phyloP scores from a whole-genome alignment of 2,888 invertebrate species.

The Micoletzkya japonica region DNA sequence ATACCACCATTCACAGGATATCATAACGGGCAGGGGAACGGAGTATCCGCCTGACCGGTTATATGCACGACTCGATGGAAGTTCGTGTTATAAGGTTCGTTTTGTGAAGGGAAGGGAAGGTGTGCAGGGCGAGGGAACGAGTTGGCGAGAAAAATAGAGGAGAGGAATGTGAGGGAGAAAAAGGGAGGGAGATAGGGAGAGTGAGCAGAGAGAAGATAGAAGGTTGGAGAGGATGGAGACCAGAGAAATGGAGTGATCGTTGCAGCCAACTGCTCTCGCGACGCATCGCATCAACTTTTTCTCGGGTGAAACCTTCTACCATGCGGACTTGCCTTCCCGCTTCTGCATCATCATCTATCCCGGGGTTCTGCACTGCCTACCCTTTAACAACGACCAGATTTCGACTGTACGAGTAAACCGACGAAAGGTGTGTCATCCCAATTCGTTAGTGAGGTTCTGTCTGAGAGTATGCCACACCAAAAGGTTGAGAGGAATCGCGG shows the following conservation, averaged over 20 bases:
- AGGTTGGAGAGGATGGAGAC: too few relatives aligned
- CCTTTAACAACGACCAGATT: background rate
- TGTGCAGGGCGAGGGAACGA: too few relatives aligned
- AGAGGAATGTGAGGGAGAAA: too few relatives aligned
- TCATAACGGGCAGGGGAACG: conserved; percentile 7
- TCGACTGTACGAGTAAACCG: background rate
- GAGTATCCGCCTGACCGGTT: conserved; percentile 9
- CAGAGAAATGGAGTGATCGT: background rate
- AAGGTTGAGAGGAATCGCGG: background rate
- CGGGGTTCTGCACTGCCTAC: conserved; percentile 8
- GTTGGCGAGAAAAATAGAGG: too few relatives aligned
- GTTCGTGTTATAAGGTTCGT: conserved; percentile 16
- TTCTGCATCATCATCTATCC: background rate
- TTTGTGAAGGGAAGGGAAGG: too few relatives aligned
- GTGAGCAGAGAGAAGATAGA: too few relatives aligned
- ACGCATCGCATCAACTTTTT: background rate
- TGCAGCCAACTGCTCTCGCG: background rate
- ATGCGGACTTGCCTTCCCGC: too few relatives aligned
- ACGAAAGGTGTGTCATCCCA: background rate
- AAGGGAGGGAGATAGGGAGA: too few relatives aligned
- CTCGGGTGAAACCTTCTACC: background rate
- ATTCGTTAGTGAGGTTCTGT: background rate
- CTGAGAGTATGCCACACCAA: background rate
- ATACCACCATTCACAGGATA: background rate
- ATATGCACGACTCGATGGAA: conserved; percentile 13